Percentiles rank a stretch among this genome's conserved stretches.
Conservation (phyloP, 2,888 invertebrate species). For the Spodoptera littoralis region DNA sequence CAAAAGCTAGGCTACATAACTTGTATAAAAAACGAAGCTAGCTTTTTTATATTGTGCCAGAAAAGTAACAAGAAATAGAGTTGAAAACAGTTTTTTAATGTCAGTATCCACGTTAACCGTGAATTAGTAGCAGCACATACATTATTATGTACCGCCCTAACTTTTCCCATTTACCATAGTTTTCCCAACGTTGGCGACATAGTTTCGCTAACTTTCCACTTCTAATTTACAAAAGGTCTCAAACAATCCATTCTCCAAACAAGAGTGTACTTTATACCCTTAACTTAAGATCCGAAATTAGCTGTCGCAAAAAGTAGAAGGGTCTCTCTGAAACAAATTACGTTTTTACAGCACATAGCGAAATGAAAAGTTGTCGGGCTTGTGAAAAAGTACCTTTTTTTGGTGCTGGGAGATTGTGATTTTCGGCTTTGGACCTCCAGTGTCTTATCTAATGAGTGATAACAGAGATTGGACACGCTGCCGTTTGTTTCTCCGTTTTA, state of each 20-base stretch:
- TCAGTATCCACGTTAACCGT: conserved; percentile 45
- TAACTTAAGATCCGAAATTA: conserved; percentile 38
- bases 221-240: conserved; percentile 27
- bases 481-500: conserved; percentile 53
- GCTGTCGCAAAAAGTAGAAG: conserved; percentile 38
- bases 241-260: conserved; percentile 31
- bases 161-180: conserved; percentile 61
- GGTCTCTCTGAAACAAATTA: conserved; percentile 64
- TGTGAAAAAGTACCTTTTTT: conserved; percentile 48
- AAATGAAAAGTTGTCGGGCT: conserved; percentile 61
- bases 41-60: neutral
- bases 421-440: conserved; percentile 44
- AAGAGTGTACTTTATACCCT: conserved; percentile 35
- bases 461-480: conserved; percentile 52
- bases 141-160: conserved; percentile 52
- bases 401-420: conserved; percentile 48
- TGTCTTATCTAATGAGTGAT: conserved; percentile 70
- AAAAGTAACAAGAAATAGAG: conserved; percentile 10
- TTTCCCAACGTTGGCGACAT: conserved; percentile 56
- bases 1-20: neutral
- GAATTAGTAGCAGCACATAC: conserved; percentile 55
- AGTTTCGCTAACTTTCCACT: conserved; percentile 49
- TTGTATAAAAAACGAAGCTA: no score
- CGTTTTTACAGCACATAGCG: conserved; percentile 65
- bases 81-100: conserved; percentile 29